A percentile compares a stretch with the other conserved stretches of the same genome.
These are phyloP conservation scores for Callopanchax toddi DNA, from an alignment of 2,113 vertebrate species.

Conservation along the genomic window DNA sequence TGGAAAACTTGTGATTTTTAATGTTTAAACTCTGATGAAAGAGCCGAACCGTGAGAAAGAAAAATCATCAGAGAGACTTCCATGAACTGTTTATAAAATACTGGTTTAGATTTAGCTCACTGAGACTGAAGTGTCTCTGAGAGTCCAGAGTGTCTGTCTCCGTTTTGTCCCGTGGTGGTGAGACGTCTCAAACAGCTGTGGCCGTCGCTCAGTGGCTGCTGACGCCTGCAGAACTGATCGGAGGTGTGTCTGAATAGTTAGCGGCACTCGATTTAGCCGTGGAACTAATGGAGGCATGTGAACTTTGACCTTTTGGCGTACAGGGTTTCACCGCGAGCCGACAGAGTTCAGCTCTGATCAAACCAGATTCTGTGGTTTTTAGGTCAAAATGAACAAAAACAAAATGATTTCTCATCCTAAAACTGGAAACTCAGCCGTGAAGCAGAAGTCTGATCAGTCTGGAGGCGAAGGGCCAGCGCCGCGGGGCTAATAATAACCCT, in stretches of 20 bases:
- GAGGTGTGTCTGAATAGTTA: constrained; percentile 44
- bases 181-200: constrained; percentile 21
- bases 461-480: no score
- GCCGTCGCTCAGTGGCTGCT: constrained; percentile 49
- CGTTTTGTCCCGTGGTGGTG: neutral
- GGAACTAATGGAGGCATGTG: constrained; percentile 21
- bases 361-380: neutral
- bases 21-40: no score
- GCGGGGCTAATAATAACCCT: constrained; percentile 65
- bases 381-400: no score
- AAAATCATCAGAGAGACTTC: no score
- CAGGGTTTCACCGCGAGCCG: constrained; percentile 22
- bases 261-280: constrained; percentile 55
- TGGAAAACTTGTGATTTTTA: constrained; percentile 5
- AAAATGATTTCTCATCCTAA: constrained; percentile 9
- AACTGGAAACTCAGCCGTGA: constrained; percentile 3
- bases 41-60: no score
- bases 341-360: constrained; percentile 11
- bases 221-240: constrained; percentile 35
- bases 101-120: no score
- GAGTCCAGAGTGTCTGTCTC: no score
- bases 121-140: no score
- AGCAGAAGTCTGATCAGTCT: no score
- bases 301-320: constrained; percentile 60
- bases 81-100: no score